These are phyloP conservation scores for Drosophila cognata DNA, from an alignment of 2,888 invertebrate genomes.

Conservation along the genomic window DNA sequence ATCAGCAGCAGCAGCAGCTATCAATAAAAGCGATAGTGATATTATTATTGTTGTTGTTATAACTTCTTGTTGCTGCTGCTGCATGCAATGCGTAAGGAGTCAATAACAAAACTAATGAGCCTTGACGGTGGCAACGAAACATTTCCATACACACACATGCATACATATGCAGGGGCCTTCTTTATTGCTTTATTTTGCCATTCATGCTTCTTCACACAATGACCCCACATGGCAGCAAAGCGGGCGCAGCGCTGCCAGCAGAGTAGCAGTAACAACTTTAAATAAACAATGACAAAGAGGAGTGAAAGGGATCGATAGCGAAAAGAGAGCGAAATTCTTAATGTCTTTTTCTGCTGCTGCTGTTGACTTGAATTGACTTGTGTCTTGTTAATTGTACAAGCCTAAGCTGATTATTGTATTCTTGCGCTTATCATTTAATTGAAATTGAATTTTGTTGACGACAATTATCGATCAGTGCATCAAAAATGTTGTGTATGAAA, in stretches of 20 bases:
- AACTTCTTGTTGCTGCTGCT: constrained; percentile 22
- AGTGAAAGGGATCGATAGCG: not conserved
- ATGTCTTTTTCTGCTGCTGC: constrained; percentile 2
- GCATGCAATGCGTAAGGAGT: constrained; percentile 60
- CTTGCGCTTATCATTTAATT: constrained; percentile 43
- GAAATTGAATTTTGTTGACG: constrained; percentile 10
- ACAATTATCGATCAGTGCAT: constrained; percentile 21
- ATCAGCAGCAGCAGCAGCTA: constrained; percentile 64
- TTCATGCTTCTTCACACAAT: constrained; percentile 73
- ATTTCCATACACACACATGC: not conserved
- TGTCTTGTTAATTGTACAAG: constrained; percentile 31
- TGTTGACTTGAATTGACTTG: not conserved
- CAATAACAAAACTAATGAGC: constrained; percentile 80
- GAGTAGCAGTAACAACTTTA: constrained; percentile 45
- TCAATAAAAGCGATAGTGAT: constrained; percentile 78
- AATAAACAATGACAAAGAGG: constrained; percentile 57
- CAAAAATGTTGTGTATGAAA: constrained; percentile 9
- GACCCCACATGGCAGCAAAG: constrained; percentile 73
- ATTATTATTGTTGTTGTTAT: constrained; percentile 27
- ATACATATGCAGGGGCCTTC: constrained; percentile 20
- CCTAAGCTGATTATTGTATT: constrained; percentile 32
- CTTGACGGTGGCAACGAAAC: constrained; percentile 64
- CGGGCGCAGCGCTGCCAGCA: constrained; percentile 22
- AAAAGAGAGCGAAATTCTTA: constrained; percentile 20
- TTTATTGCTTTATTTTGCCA: constrained; percentile 78